Base-by-base conservation (phyloP, 2,888 invertebrate species). In the Mimumesa dahlbomi region DNA sequence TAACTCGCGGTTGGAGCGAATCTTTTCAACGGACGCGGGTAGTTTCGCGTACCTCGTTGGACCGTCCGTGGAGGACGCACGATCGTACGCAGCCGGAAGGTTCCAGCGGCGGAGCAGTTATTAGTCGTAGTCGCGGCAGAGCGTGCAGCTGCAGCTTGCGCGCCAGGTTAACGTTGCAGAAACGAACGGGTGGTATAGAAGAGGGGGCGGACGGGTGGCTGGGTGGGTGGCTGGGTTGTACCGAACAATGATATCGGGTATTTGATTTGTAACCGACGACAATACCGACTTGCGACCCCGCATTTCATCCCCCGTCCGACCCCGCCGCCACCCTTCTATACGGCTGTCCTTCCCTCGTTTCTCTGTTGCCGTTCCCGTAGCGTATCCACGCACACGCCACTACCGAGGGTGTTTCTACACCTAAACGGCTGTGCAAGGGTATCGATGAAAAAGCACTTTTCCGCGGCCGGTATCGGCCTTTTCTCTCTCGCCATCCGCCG, bases 201-300 rank as follows among this genome's bases (percentile, higher is more conserved):
- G 77, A 46, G 57, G 59, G 77, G 75, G 77, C 65, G 75, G 77
- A 53, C 69, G 77, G 74, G 79, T 75, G 65, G 77, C 73, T 66
- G 75, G 77, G 56, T 71, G 77, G 74, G 79, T 75, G 65, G 77
- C 73, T 76, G 77, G 78, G 74, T 72, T 75, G 80, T 81, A 77
- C 71, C 82, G 86, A 88, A 88, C 89, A 88, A 88, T 88, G 87
- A 89, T 89, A 89, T 88, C 88, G 88, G 87, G 84, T 88, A 88
- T 89, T 89, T 88, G 88, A 89, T 88, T 89, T 88, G 88, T 86
- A 88, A 87, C 87, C 88, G 86, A 87, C 85, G 88, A 88, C 89
- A 88, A 88, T 88, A 88, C 87, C 84, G 82, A 84, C 85, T 84
- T 85, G 83, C 85, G 82, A 82, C 77, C 75, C 79, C 75, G 79